phyloP scores from a whole-genome alignment of 2,113 vertebrate genomes.

The Vicugna pacos region DNA sequence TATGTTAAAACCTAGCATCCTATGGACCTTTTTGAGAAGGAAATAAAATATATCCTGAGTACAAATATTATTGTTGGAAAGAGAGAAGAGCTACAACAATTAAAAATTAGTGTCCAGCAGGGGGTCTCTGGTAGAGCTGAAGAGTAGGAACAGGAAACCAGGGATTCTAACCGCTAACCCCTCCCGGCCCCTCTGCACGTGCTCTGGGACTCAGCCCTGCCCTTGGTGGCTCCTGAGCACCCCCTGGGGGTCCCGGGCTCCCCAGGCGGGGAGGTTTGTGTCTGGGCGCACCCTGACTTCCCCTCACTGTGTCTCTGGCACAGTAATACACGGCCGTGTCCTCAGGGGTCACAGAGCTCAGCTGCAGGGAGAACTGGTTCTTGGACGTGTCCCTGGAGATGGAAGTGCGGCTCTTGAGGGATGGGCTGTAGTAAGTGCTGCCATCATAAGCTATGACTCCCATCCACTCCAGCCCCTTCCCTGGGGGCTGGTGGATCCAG shows the following conservation, averaged over 20 bases:
- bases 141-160: no score
- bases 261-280: neutral
- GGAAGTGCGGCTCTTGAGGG: neutral
- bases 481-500: neutral
- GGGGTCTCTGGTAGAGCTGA: no score
- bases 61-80: no score
- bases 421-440: neutral
- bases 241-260: neutral
- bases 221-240: accelerated
- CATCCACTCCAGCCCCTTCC: neutral
- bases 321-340: neutral
- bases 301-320: no score
- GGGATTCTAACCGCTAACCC: no score
- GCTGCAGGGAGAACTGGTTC: neutral
- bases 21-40: no score
- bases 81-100: no score
- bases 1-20: no score
- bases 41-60: no score
- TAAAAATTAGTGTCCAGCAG: no score
- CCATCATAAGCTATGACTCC: accelerated
- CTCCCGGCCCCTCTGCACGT: no score
- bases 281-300: neutral
- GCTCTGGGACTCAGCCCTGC: neutral
- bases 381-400: neutral
- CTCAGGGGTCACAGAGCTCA: neutral